phyloP scores from a whole-genome alignment of 2,888 invertebrate species.

The Caradrina kadenii region DNA sequence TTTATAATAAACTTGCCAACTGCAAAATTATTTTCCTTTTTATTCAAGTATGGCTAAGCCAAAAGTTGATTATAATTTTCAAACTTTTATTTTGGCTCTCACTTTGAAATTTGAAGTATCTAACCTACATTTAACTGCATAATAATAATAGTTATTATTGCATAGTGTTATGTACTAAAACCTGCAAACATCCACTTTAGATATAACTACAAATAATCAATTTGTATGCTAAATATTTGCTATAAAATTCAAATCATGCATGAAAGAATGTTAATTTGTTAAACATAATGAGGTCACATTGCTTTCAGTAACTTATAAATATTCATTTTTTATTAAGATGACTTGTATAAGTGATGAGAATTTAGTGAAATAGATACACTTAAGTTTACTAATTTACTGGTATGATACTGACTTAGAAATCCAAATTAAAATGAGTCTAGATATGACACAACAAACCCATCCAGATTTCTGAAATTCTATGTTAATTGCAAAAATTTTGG shows the following conservation, averaged over 20 bases:
- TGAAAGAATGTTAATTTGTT: conserved; percentile 1
- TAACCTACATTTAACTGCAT: not conserved
- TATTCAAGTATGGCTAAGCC: too few species aligned
- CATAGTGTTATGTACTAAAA: not conserved
- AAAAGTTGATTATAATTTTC: too few species aligned
- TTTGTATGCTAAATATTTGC: not conserved
- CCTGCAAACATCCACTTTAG: not conserved
- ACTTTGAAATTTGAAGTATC: too few species aligned
- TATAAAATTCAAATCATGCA: conserved; percentile 2
- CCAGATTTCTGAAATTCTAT: not conserved
- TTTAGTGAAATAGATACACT: not conserved
- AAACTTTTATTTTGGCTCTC: not conserved
- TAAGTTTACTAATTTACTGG: not conserved
- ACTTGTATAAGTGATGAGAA: conserved; percentile 8
- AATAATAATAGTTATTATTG: not conserved
- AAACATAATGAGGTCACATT: conserved; percentile 18
- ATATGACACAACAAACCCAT: not conserved
- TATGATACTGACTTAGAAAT: not conserved
- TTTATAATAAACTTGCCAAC: not conserved
- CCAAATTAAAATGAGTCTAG: not conserved
- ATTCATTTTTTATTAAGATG: not conserved
- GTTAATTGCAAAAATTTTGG: too few species aligned
- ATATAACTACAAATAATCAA: conserved; percentile 4
- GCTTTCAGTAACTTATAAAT: conserved; percentile 6
- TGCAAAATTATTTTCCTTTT: too few species aligned